Evolutionary conservation across 2,888 invertebrate genomes (phyloP).

Genomic region (Bombylius major): DNA sequence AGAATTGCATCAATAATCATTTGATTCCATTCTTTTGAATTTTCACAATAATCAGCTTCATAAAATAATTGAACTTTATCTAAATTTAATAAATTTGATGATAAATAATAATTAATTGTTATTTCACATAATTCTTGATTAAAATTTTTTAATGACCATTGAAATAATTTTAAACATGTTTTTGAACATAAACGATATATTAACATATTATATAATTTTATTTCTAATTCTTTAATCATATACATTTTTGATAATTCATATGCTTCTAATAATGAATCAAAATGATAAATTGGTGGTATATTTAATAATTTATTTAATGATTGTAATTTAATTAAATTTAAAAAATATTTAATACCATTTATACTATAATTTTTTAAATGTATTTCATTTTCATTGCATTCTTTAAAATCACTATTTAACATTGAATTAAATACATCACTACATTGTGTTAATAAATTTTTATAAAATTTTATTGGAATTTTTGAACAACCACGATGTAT

Average conservation of each 20-base stretch:
- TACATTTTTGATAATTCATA: slow-evolving; percentile 35
- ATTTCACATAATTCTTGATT: slow-evolving; percentile 33
- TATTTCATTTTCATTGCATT: slow-evolving; percentile 32
- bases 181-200: slow-evolving; percentile 25
- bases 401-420: slow-evolving; percentile 34
- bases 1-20: slow-evolving; percentile 33
- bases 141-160: slow-evolving; percentile 34
- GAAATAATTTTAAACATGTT: slow-evolving; percentile 30
- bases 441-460: slow-evolving; percentile 27
- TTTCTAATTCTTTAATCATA: slow-evolving; percentile 31
- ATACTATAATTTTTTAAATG: slow-evolving; percentile 29
- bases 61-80: slow-evolving; percentile 30
- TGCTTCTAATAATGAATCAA: slow-evolving; percentile 29
- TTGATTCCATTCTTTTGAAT: slow-evolving; percentile 34
- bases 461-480: slow-evolving; percentile 24
- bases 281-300: slow-evolving; percentile 24
- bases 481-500: slow-evolving; percentile 16
- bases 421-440: slow-evolving; percentile 37
- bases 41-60: slow-evolving; percentile 30
- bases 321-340: slow-evolving; percentile 28
- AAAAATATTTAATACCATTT: slow-evolving; percentile 31
- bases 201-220: slow-evolving; percentile 24
- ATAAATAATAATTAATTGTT: slow-evolving; percentile 34
- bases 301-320: slow-evolving; percentile 17
- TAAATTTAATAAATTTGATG: slow-evolving; percentile 23